Conservation (phyloP, 2,113 vertebrate genomes). For the Synchiropus splendidus region DNA sequence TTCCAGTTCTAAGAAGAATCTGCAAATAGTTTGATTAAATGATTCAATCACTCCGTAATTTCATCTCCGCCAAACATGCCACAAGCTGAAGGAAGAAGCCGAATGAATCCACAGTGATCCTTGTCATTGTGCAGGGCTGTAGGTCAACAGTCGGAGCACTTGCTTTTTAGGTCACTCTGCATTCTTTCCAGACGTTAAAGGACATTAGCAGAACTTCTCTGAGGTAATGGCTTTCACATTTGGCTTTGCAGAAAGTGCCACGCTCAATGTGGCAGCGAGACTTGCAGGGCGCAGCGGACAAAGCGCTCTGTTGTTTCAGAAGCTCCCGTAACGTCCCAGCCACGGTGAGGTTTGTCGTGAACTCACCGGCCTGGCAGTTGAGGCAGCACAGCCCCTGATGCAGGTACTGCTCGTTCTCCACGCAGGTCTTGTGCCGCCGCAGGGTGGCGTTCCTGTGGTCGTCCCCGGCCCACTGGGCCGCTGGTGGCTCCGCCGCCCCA, state of each 20-base stretch:
- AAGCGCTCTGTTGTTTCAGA: no score
- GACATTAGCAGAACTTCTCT: slow-evolving; percentile 12
- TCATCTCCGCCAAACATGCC: slow-evolving; percentile 15
- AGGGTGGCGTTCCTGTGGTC: slow-evolving; percentile 49
- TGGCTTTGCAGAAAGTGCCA: slow-evolving; percentile 2
- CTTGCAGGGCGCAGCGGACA: no score
- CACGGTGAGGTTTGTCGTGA: neutral
- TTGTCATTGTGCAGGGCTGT: no score
- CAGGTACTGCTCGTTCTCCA: slow-evolving; percentile 64
- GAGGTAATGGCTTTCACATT: slow-evolving; percentile 16
- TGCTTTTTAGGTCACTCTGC: neutral
- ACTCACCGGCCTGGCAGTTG: slow-evolving; percentile 69
- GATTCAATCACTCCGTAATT: slow-evolving; percentile 19
- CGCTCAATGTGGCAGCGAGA: neutral
- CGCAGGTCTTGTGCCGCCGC: slow-evolving; percentile 33
- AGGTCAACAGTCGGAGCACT: neutral
- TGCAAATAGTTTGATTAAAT: slow-evolving; percentile 15
- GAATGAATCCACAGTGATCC: no score
- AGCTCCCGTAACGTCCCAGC: no score
- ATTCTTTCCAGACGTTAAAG: slow-evolving; percentile 27
- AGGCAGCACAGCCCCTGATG: slow-evolving; percentile 62
- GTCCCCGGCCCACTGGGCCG: slow-evolving; percentile 30
- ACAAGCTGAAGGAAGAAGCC: neutral
- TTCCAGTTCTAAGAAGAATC: no score
- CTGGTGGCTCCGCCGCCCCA: slow-evolving; percentile 39